These are phyloP conservation scores for Anguilla obscura DNA, from an alignment of 2,797 vertebrate species.

Conservation along the genomic window DNA sequence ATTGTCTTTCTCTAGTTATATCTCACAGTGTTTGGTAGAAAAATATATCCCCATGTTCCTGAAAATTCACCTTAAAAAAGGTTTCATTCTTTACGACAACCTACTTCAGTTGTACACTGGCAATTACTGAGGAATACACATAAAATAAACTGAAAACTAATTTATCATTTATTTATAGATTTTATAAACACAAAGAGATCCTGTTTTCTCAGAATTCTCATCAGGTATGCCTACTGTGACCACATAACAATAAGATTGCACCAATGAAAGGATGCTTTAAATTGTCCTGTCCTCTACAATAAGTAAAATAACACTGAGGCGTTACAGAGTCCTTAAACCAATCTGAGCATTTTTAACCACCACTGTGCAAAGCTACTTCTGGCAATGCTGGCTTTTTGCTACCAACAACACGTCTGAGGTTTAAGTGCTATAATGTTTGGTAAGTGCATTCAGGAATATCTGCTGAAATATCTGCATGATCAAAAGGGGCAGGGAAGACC, in stretches of 20 bases:
- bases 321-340: slow-evolving; percentile 20
- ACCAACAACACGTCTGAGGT: slow-evolving; percentile 39
- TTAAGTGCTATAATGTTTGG: slow-evolving; percentile 45
- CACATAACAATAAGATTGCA: not conserved
- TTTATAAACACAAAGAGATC: too few species aligned
- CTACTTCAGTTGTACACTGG: too few species aligned
- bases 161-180: too few species aligned
- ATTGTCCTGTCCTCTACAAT: too few species aligned
- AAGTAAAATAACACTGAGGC: not conserved
- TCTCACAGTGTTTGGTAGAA: not conserved
- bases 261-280: not conserved
- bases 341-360: slow-evolving; percentile 35
- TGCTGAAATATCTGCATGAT: slow-evolving; percentile 46
- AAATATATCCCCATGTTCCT: not conserved
- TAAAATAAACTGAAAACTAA: too few species aligned
- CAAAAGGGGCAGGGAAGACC: slow-evolving; percentile 46
- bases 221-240: not conserved
- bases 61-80: too few species aligned
- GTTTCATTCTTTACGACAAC: too few species aligned
- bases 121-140: too few species aligned
- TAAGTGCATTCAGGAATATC: slow-evolving; percentile 52
- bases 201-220: not conserved
- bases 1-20: not conserved
- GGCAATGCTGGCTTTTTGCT: slow-evolving; percentile 26
- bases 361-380: slow-evolving; percentile 28